A percentile compares a stretch with the other conserved stretches of the same genome.
These are phyloP conservation scores for Phaetusa simplex DNA, from an alignment of 2,113 vertebrate species.

Conservation along the genomic window DNA sequence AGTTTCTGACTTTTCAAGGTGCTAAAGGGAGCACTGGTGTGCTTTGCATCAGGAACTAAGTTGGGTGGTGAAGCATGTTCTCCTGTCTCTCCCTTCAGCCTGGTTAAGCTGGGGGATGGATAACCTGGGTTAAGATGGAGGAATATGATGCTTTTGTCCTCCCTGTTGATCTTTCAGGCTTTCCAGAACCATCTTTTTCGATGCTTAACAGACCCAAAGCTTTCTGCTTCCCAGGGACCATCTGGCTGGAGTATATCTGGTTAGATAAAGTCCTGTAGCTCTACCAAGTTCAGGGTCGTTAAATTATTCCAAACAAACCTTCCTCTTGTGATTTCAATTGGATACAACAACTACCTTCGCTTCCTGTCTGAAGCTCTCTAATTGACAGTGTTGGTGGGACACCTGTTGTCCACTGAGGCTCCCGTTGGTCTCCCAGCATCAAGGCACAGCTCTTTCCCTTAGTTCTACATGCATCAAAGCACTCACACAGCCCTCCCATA, in stretches of 20 bases:
- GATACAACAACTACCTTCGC: background rate
- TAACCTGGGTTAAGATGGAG: background rate
- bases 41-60: background rate
- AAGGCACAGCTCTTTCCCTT: constrained; percentile 10
- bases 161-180: background rate
- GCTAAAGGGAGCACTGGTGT: background rate
- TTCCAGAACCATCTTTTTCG: background rate
- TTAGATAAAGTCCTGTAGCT: constrained; percentile 2
- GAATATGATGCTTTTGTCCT: background rate
- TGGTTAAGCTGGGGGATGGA: background rate
- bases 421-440: constrained; percentile 17
- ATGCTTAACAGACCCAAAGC: background rate
- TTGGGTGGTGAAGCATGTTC: rapidly evolving
- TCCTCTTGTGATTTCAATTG: constrained; percentile 31
- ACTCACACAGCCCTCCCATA: background rate
- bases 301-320: constrained; percentile 18
- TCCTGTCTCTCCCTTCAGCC: background rate
- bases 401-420: constrained; percentile 40
- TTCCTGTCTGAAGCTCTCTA: constrained; percentile 29
- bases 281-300: background rate
- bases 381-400: constrained; percentile 9
- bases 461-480: constrained; percentile 1
- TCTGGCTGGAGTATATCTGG: background rate
- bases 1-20: background rate
- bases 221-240: background rate